Conservation (phyloP, 1,140 invertebrate genomes). For the Pseudomyrmex flavicornis region DNA sequence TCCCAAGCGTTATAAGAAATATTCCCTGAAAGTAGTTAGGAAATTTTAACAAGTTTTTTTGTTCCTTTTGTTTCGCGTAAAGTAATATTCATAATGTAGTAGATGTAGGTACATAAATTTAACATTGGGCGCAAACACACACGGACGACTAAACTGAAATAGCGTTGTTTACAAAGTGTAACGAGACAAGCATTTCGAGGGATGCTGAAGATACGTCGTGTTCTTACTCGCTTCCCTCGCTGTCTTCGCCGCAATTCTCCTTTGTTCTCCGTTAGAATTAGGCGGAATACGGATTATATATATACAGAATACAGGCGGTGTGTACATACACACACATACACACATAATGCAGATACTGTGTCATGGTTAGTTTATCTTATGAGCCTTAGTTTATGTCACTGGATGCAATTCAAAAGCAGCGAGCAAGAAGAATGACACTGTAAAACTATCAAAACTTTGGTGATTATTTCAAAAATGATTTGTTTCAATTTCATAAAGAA, state of each 20-base stretch:
- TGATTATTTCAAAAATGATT: neutral
- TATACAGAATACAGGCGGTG: neutral
- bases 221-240: neutral
- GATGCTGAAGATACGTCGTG: neutral
- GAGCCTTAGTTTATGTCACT: constrained; percentile 3
- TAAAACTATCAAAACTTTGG: neutral
- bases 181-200: neutral
- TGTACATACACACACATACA: neutral
- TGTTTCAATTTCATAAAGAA: no score
- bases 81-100: neutral
- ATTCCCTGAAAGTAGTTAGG: no score
- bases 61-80: no score
- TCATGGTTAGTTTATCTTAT: constrained; percentile 38
- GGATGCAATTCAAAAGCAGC: neutral
- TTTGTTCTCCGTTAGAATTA: constrained; percentile 12
- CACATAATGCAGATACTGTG: constrained; percentile 8
- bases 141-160: neutral
- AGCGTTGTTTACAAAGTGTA: constrained; percentile 37
- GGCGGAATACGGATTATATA: neutral
- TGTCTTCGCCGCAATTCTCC: constrained; percentile 19
- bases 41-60: neutral
- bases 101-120: neutral
- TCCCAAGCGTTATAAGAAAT: constrained; percentile 2
- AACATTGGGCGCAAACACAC: neutral
- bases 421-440: neutral